Conservation (phyloP, 1,140 invertebrate genomes). For the Glomeris maerens region DNA sequence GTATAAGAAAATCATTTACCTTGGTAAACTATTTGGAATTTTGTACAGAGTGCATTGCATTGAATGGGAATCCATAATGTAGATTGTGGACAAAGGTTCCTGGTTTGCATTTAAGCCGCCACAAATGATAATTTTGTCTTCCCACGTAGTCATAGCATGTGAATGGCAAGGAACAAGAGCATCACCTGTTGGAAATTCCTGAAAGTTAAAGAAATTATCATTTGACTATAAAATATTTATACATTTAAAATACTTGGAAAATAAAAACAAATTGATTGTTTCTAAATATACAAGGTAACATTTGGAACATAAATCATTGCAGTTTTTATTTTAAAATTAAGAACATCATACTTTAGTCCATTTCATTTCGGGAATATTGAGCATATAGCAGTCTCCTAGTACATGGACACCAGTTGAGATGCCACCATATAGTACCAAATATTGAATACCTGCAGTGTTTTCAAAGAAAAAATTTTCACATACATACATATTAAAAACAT, state of each 20-base stretch:
- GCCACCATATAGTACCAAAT: constrained; percentile 28
- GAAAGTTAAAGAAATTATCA: no score
- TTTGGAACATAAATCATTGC: neutral
- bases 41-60: neutral
- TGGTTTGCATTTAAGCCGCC: neutral
- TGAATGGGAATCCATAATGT: constrained; percentile 5
- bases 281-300: neutral
- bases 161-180: constrained; percentile 20
- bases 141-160: constrained; percentile 5
- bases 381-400: constrained; percentile 22
- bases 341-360: constrained; percentile 23
- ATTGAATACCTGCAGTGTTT: constrained; percentile 22
- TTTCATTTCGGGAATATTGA: constrained; percentile 19
- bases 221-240: no score
- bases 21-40: constrained; percentile 1
- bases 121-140: neutral
- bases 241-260: no score
- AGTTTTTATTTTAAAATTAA: constrained; percentile 10
- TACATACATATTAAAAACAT: no score
- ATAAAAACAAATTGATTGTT: no score
- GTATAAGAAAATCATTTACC: no score
- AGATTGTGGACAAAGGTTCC: neutral
- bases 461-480: no score
- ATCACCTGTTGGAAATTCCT: neutral
- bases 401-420: constrained; percentile 18